Evolutionary conservation across 2,888 invertebrate species (phyloP).

Genomic region (Coronaproctus castanopsis): DNA sequence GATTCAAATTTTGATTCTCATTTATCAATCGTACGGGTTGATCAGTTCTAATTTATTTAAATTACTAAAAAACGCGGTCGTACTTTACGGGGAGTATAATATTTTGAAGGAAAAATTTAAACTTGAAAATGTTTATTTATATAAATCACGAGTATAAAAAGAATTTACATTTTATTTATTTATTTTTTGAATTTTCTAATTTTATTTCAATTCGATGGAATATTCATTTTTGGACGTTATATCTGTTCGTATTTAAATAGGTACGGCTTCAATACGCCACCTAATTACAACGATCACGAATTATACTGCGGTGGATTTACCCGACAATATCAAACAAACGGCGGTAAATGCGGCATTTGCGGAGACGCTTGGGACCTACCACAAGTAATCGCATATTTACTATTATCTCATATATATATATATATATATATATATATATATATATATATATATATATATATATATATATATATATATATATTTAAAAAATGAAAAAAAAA

Average conservation of each 20-base stretch:
- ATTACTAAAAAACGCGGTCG: too few relatives aligned
- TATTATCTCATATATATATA: too few relatives aligned
- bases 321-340: constrained; percentile 61
- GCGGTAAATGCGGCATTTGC: constrained; percentile 68
- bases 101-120: background rate
- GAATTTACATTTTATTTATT: background rate
- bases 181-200: background rate
- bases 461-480: too few relatives aligned
- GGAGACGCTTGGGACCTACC: constrained; percentile 60
- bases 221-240: too few relatives aligned
- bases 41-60: too few relatives aligned
- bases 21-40: too few relatives aligned
- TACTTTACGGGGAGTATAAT: too few relatives aligned
- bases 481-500: too few relatives aligned
- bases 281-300: constrained; percentile 77
- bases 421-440: background rate
- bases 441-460: too few relatives aligned
- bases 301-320: constrained; percentile 69
- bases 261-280: constrained; percentile 68
- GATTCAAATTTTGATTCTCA: too few relatives aligned
- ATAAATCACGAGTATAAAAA: background rate
- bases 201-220: background rate
- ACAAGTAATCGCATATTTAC: constrained; percentile 15
- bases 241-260: constrained; percentile 18
- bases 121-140: background rate